phyloP scores from a whole-genome alignment of 1,140 invertebrate species.

The Eriosoma lanigerum region DNA sequence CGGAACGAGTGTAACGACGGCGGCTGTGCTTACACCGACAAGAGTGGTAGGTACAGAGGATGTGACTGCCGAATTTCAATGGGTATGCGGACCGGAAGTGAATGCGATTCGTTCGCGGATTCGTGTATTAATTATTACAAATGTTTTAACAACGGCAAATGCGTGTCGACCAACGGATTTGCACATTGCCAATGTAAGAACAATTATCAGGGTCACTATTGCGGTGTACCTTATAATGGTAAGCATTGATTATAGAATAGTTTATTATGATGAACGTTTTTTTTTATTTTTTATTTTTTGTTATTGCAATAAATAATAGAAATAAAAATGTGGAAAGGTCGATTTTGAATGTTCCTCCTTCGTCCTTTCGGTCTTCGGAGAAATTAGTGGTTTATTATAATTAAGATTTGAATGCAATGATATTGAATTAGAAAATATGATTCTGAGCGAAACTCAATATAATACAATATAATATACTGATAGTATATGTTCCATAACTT shows the following conservation, averaged over 20 bases:
- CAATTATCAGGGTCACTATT: not conserved
- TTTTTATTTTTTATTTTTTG: too few relatives aligned
- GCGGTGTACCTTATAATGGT: not conserved
- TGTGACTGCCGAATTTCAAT: not conserved
- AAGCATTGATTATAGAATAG: not conserved
- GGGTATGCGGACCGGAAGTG: not conserved
- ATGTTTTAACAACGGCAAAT: not conserved
- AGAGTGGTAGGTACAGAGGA: not conserved
- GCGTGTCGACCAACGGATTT: not conserved
- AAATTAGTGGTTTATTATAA: too few relatives aligned
- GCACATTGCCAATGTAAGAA: not conserved
- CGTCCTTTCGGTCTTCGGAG: too few relatives aligned
- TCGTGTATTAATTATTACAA: not conserved
- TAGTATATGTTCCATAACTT: too few relatives aligned
- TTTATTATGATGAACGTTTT: too few relatives aligned
- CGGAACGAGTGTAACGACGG: not conserved
- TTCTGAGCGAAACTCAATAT: too few relatives aligned
- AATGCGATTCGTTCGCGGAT: not conserved
- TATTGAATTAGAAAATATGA: too few relatives aligned
- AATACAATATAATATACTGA: too few relatives aligned
- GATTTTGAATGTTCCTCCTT: too few relatives aligned
- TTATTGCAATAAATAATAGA: too few relatives aligned
- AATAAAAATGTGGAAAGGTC: too few relatives aligned
- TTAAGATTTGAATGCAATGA: too few relatives aligned
- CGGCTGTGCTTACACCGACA: not conserved